Conservation (phyloP, 2,888 invertebrate genomes). For the Acrobasis consociella region DNA sequence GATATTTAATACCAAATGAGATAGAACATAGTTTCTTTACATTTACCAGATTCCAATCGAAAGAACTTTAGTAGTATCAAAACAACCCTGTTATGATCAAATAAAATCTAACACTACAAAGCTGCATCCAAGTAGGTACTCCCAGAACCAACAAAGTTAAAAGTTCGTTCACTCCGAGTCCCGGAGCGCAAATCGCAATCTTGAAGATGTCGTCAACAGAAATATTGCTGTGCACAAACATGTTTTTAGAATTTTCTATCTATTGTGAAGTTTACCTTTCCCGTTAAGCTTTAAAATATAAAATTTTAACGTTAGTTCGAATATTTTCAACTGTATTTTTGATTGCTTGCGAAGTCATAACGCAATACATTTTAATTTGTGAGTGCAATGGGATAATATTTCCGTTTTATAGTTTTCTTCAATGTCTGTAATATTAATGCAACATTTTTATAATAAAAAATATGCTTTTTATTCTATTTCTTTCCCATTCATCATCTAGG, state of each 20-base stretch:
- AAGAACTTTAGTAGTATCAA: neutral
- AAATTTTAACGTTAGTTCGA: neutral
- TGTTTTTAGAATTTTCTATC: slow-evolving; percentile 13
- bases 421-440: no score
- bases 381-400: neutral
- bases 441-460: no score
- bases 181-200: neutral
- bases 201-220: slow-evolving; percentile 14
- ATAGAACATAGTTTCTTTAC: no score
- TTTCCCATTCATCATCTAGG: no score
- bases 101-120: neutral
- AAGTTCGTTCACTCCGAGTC: slow-evolving; percentile 20
- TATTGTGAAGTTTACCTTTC: slow-evolving; percentile 2
- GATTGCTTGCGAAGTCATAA: neutral
- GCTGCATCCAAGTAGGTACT: neutral
- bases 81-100: neutral
- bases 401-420: neutral
- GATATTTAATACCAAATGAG: no score
- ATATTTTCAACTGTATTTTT: neutral
- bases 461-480: no score
- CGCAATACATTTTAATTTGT: neutral
- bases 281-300: slow-evolving; percentile 11
- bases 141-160: slow-evolving; percentile 1
- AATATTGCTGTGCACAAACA: slow-evolving; percentile 6
- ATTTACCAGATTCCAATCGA: no score